Evolutionary conservation across 2,888 invertebrate species (phyloP).

Genomic region (Zonitis immaculata): DNA sequence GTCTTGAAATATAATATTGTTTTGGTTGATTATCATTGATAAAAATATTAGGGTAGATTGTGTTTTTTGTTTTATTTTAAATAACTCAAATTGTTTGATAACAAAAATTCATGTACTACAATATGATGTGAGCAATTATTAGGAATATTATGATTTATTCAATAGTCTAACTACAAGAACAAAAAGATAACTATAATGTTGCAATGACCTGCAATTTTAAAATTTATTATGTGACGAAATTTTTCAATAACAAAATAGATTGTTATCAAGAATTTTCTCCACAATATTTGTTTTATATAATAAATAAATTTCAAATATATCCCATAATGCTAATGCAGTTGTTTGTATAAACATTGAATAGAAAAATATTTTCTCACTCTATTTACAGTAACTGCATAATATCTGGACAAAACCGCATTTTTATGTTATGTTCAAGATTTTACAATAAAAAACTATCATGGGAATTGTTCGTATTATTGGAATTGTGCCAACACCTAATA

Average conservation of each 20-base stretch:
- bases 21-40: not conserved
- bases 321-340: not conserved
- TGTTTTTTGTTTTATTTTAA: not conserved
- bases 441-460: constrained; percentile 1
- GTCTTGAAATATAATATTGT: not conserved
- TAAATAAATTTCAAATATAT: too few relatives aligned
- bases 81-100: too few relatives aligned
- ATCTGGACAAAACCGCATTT: not conserved
- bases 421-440: not conserved
- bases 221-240: not conserved
- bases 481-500: constrained; percentile 6
- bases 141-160: too few relatives aligned
- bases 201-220: not conserved
- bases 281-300: not conserved
- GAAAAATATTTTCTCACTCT: not conserved
- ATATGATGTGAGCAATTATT: too few relatives aligned
- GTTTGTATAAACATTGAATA: not conserved
- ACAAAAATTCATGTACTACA: too few relatives aligned
- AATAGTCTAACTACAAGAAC: too few relatives aligned
- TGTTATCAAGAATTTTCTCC: not conserved
- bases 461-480: constrained; percentile 4
- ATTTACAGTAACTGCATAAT: not conserved
- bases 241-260: not conserved
- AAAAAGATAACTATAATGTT: not conserved
- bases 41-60: not conserved